Evolutionary conservation across 2,113 vertebrate genomes (phyloP), one percentile per base, ranked within the genome.

Genomic region (Dipodomys ordii): DNA sequence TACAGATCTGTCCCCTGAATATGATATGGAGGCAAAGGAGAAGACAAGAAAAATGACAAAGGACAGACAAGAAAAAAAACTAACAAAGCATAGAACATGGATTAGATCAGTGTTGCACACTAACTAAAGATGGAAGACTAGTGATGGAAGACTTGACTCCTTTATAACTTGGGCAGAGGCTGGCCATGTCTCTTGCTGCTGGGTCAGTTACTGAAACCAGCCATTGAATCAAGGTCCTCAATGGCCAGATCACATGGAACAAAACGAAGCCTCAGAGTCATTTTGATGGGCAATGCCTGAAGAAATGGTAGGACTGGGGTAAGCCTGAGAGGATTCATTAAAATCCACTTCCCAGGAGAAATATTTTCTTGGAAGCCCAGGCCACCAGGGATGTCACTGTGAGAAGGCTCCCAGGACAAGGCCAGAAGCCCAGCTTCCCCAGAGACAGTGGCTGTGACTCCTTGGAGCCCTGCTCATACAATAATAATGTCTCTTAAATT

Each of bases 331-430:
- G 9, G 39, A 39, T 39, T 39, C 39, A 39, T 39, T 39, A 39
- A 39, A 39, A 39, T 39, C 4, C 39, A 39, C 82, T 95, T 91
- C 32, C n/a, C 39, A 62, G 57, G 27, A 84, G 39, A 6, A 90
- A 27, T 8, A 88, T 84, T 79, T 94, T 65, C 73, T 76, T 22
- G 11, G 60, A 23, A 60, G 87, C 49, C 84, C 87, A 81, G 18
- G 20, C 77, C 30, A 82, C 44, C 23, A 49, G 80, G 85, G 32
- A 60, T 53, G 82, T 88, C 69, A 78, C 44, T 2, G 1, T 7
- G 67, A 67, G 62, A 57, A 11, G 3, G 84, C 93, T 57, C 83
- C 28, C 23, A 67, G 76, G 87, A 96, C 72, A 69, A n/a, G 68
- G n/a, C 16, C 62, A 11, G 22, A 65, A 18, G 9, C 92, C n/a